These are phyloP conservation scores for Drosophila chauvacae DNA, from an alignment of 1,140 invertebrate genomes.

Conservation along the genomic window DNA sequence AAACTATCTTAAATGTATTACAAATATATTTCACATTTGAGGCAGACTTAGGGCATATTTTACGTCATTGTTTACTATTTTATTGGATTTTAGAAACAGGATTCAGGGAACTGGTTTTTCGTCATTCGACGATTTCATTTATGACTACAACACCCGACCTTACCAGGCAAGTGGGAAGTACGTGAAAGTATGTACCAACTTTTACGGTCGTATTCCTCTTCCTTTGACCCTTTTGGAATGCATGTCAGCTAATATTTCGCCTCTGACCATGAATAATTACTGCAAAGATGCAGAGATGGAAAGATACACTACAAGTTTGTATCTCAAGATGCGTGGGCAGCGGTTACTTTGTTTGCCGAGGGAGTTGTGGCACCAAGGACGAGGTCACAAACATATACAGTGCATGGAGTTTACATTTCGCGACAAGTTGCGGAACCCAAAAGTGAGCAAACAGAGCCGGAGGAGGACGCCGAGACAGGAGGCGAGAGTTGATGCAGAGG, in stretches of 20 bases:
- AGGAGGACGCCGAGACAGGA: conserved; percentile 7
- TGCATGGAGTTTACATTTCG: conserved; percentile 28
- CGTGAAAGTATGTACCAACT: background rate
- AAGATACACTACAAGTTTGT: background rate
- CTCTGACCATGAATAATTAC: conserved; percentile 5
- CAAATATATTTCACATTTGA: too few species aligned
- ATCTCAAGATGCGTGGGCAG: background rate
- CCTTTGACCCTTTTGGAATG: background rate
- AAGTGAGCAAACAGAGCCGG: conserved; percentile 29
- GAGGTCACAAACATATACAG: background rate
- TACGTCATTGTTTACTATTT: background rate
- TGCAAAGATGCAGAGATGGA: too few species aligned
- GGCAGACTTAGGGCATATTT: too few species aligned
- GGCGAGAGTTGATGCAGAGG: conserved; percentile 25
- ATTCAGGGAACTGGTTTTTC: background rate
- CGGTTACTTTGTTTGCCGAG: background rate
- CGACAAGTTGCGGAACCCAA: conserved; percentile 36
- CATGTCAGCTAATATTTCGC: background rate
- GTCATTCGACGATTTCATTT: background rate
- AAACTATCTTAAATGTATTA: too few species aligned
- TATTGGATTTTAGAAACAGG: background rate
- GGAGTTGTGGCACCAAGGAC: conserved; percentile 1
- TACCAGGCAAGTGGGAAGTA: too few species aligned
- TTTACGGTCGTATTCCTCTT: too few species aligned
- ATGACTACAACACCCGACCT: background rate